A percentile compares a stretch with the other conserved stretches of the same genome.
phyloP scores from a whole-genome alignment of 2,888 invertebrate genomes.

The Cryptocephalus primarius region DNA sequence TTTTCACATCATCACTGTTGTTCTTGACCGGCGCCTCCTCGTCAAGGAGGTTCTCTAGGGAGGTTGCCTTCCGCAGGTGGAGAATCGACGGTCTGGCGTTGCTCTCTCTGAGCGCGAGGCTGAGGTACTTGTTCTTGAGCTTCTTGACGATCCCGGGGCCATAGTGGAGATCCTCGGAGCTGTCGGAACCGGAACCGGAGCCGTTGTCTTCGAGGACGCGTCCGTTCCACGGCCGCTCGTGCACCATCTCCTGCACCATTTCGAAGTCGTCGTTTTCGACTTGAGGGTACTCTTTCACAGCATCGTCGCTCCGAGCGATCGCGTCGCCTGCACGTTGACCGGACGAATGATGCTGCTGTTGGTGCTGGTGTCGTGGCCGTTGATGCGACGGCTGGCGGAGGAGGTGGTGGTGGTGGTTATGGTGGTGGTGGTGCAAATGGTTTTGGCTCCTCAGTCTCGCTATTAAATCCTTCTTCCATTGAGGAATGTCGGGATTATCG shows the following conservation, averaged over 20 bases:
- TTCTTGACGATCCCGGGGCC: conserved; percentile 87
- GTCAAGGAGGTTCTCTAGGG: conserved; percentile 75
- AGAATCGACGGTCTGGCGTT: conserved; percentile 53
- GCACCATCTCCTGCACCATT: conserved; percentile 38
- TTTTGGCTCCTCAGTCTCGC: conserved; percentile 52
- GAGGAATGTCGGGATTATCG: conserved; percentile 43
- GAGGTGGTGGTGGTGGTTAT: conserved; percentile 7
- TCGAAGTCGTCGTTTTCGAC: conserved; percentile 20
- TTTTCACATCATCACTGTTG: conserved; percentile 22
- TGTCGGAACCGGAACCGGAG: conserved; percentile 43
- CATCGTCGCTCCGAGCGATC: background rate
- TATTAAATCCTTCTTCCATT: conserved; percentile 78
- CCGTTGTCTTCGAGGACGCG: conserved; percentile 30
- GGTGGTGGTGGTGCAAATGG: conserved; percentile 13
- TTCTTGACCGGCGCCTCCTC: conserved; percentile 38
- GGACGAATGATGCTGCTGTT: conserved; percentile 6
- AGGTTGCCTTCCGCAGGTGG: conserved; percentile 65
- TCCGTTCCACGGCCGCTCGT: conserved; percentile 20
- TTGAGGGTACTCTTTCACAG: background rate
- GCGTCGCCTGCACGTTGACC: background rate
- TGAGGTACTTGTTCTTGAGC: conserved; percentile 76
- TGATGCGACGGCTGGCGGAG: conserved; percentile 6
- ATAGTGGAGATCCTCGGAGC: conserved; percentile 73
- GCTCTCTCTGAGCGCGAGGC: conserved; percentile 66
- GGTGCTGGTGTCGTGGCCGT: conserved; percentile 9